phyloP scores from a whole-genome alignment of 2,113 vertebrate genomes.

The Leucosticte australis region DNA sequence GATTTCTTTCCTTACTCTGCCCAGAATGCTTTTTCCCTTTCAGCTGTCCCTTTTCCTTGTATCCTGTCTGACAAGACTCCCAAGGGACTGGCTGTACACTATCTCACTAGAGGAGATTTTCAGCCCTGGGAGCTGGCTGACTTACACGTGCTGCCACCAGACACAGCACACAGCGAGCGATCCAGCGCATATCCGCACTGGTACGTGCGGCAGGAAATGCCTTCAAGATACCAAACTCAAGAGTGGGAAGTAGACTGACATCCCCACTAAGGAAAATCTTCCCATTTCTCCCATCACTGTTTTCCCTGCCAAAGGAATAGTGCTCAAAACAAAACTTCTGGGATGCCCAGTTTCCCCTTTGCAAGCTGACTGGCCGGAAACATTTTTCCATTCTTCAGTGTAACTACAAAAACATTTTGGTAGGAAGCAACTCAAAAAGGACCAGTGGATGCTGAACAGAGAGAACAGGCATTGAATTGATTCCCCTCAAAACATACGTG shows the following conservation, averaged over 20 bases:
- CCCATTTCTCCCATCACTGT: not conserved
- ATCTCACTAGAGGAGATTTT: not conserved
- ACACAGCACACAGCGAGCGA: not conserved
- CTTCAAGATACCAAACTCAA: not conserved
- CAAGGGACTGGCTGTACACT: not conserved
- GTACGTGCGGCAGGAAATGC: not conserved
- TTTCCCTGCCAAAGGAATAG: not conserved
- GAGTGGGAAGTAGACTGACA: not conserved
- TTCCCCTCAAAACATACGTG: not conserved
- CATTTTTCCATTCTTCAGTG: not conserved
- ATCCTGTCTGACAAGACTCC: not conserved
- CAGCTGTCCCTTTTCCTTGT: not conserved
- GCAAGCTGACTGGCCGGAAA: not conserved
- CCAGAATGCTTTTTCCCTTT: not conserved
- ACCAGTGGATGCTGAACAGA: not conserved
- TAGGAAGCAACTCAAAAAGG: not conserved
- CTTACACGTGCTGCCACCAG: not conserved
- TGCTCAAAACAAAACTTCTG: not conserved
- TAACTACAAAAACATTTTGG: not conserved
- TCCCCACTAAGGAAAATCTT: not conserved
- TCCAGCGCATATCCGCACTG: accelerated
- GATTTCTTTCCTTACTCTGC: not conserved
- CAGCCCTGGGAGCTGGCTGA: not conserved
- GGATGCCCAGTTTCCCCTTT: not conserved
- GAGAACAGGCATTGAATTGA: not conserved